phyloP scores from a whole-genome alignment of 2,888 invertebrate genomes.

The Eupeodes luniger region DNA sequence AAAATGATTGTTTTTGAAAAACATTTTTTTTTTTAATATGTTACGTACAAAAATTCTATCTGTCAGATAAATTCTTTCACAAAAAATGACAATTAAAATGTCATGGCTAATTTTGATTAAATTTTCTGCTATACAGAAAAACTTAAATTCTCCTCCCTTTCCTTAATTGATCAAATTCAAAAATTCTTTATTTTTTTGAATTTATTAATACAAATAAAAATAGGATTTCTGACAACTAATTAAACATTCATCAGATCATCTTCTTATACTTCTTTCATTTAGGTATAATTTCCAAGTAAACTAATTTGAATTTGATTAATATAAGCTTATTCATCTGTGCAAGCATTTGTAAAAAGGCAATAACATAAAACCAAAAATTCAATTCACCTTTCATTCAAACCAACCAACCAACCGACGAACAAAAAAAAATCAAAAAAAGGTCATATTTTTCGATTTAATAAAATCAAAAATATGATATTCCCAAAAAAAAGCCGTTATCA shows the following conservation, averaged over 20 bases:
- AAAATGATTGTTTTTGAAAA: no score
- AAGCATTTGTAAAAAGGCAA: constrained; percentile 1
- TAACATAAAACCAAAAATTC: constrained; percentile 15
- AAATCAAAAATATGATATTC: constrained; percentile 8
- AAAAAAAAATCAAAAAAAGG: neutral
- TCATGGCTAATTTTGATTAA: no score
- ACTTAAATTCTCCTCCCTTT: no score
- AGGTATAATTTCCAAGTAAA: neutral
- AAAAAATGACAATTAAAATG: no score
- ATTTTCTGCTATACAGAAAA: no score
- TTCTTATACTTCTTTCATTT: neutral
- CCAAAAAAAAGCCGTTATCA: neutral
- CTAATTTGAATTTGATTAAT: constrained; percentile 69
- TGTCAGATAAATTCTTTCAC: no score
- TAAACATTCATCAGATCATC: neutral
- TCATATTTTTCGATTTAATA: constrained; percentile 10
- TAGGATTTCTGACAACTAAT: neutral
- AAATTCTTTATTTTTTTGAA: no score
- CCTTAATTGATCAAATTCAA: no score
- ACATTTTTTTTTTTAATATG: no score
- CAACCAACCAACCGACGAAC: neutral
- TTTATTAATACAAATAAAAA: neutral
- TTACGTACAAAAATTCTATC: no score
- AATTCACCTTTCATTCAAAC: neutral
- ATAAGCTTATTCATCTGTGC: constrained; percentile 43